Evolutionary conservation across 1,140 invertebrate species (phyloP).

Genomic region (Drosophila willistoni): DNA sequence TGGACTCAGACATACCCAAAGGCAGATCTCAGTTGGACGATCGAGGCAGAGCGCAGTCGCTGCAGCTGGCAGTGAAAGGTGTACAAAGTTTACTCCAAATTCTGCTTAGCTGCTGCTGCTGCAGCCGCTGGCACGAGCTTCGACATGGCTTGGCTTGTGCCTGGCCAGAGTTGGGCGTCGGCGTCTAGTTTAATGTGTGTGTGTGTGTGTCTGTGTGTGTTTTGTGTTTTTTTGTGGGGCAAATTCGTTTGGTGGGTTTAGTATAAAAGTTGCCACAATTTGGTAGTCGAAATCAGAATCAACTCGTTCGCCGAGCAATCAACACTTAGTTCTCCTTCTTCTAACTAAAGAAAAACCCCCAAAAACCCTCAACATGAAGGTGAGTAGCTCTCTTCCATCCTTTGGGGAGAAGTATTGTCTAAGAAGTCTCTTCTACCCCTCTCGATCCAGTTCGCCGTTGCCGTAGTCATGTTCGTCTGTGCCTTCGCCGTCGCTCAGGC

Average conservation of each 20-base stretch:
- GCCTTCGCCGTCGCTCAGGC: slow-evolving; percentile 76
- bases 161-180: slow-evolving; percentile 57
- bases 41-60: slow-evolving; percentile 51
- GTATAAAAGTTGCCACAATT: slow-evolving; percentile 83
- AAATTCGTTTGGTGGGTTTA: slow-evolving; percentile 62
- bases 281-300: slow-evolving; percentile 82
- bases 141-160: slow-evolving; percentile 52
- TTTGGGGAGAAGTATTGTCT: background rate
- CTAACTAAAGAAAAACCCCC: slow-evolving; percentile 59
- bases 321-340: slow-evolving; percentile 69
- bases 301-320: slow-evolving; percentile 81
- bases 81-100: slow-evolving; percentile 63
- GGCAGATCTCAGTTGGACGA: slow-evolving; percentile 57
- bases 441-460: slow-evolving; percentile 72
- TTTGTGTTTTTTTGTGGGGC: slow-evolving; percentile 25
- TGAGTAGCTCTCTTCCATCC: slow-evolving; percentile 36
- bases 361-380: slow-evolving; percentile 79
- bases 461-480: slow-evolving; percentile 83
- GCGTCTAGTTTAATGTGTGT: slow-evolving; percentile 24
- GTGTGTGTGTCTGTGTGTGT: slow-evolving; percentile 13
- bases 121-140: slow-evolving; percentile 44
- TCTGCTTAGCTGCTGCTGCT: slow-evolving; percentile 69
- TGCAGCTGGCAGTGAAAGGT: slow-evolving; percentile 74
- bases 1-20: slow-evolving; percentile 43
- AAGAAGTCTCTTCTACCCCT: slow-evolving; percentile 11